A percentile compares a stretch with the other conserved stretches of the same genome.
Conservation (phyloP, 2,797 vertebrate species). For the Lophius americanus region DNA sequence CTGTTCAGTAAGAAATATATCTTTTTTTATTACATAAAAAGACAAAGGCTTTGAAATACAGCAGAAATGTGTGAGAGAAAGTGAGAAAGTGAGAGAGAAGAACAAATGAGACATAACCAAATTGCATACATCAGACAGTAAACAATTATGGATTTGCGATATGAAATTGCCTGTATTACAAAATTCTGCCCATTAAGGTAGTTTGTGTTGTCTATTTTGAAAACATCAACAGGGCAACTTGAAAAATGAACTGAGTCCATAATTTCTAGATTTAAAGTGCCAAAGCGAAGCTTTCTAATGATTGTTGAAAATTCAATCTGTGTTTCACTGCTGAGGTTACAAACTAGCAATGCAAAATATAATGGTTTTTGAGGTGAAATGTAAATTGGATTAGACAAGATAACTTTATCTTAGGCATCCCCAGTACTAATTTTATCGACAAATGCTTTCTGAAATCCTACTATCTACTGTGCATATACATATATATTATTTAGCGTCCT, state of each 20-base stretch:
- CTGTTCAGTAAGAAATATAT: constrained; percentile 38
- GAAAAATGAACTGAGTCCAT: too few relatives aligned
- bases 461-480: not conserved
- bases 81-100: not conserved
- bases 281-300: not conserved
- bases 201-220: not conserved
- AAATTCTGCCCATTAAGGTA: not conserved
- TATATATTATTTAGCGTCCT: too few relatives aligned
- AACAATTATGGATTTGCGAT: constrained; percentile 9
- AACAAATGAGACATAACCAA: not conserved
- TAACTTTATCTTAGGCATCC: not conserved
- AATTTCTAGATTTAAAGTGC: not conserved
- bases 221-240: not conserved
- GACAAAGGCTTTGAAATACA: constrained; percentile 18
- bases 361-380: not conserved
- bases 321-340: not conserved
- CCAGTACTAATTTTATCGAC: not conserved
- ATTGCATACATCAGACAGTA: constrained; percentile 9
- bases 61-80: not conserved
- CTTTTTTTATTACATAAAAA: constrained; percentile 24
- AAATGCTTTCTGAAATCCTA: not conserved
- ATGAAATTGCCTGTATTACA: not conserved
- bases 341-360: not conserved
- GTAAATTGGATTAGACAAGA: not conserved
- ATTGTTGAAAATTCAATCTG: constrained; percentile 1